Conservation (phyloP, 2,797 vertebrate species). For the Hippopotamyrus pictus region DNA sequence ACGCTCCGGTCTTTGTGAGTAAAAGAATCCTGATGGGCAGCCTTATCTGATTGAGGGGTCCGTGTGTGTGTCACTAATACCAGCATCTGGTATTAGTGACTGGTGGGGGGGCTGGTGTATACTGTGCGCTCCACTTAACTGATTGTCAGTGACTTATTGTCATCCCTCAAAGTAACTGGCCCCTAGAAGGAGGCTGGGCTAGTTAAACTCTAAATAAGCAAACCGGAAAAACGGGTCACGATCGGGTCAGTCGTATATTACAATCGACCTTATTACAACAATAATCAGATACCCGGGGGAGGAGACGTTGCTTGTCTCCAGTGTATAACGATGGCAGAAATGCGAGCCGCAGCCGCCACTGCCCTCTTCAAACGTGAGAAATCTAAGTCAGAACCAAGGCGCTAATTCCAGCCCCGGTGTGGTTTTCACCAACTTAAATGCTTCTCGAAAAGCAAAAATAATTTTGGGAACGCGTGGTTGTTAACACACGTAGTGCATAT, state of each 20-base stretch:
- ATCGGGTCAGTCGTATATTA: background rate
- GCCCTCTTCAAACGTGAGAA: background rate
- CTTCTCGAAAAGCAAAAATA: background rate
- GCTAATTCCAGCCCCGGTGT: background rate
- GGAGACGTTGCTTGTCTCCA: background rate
- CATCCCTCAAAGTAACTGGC: background rate
- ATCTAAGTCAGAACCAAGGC: background rate
- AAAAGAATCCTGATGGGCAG: background rate
- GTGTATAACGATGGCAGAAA: background rate
- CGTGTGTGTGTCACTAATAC: background rate
- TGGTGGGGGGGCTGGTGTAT: background rate
- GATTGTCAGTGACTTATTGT: background rate
- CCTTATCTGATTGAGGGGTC: background rate
- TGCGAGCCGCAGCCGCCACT: background rate
- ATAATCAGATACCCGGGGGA: background rate
- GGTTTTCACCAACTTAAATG: background rate
- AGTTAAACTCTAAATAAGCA: background rate
- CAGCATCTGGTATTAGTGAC: background rate
- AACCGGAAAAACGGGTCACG: background rate
- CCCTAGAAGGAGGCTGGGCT: background rate
- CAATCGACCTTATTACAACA: background rate
- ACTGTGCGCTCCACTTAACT: background rate
- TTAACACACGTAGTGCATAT: background rate
- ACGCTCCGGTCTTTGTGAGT: background rate
- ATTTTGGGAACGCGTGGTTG: background rate